Evolutionary conservation across 1,140 invertebrate genomes (phyloP), one percentile per base, ranked within the genome.

Genomic region (Chrysopa pallens): DNA sequence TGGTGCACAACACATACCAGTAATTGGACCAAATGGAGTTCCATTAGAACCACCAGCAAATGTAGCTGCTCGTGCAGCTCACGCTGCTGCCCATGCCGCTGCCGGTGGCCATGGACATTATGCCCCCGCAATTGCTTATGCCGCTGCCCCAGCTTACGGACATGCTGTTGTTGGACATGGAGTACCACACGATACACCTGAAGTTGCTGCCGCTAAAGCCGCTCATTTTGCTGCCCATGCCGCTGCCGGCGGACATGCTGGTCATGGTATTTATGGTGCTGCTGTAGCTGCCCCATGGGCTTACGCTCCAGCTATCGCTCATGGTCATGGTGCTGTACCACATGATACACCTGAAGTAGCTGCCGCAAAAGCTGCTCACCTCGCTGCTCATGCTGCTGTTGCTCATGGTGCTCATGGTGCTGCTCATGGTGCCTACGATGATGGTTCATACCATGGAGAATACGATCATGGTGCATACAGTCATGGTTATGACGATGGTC

Each of bases 171-270:
- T 39, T 38, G 48, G 8, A 3, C 13, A 40, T n/a, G 39, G 39
- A 15, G 42, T 47, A 6, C 46, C 46, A 9, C 15, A 31, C 7
- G 65, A 68, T 44, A 61, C 66, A 4, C 64, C 66, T n/a, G 67
- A 66, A 50, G 58, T 65, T 4, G 48, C 57, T n/a, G 60, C 58
- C 2, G 59, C 55, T n/a, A 60, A 61, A 46, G 52, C 55, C 9
- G 56, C 51, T 1, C 59, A 54, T 39, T 56, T 59, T 29, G 53
- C 57, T 28, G 56, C 55, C 8, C 52, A 60, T 42, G 54, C 51
- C 8, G 52, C 51, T 29, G 51, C 59, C 28, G 50, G 51, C 15
- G 50, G 52, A 29, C 29, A 37, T n/a, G 2, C 38, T 1, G 43
- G 37, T 7, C 48, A 51, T 42, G 14, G 36, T 5, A 35, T 39